Evolutionary conservation across 1,140 invertebrate genomes (phyloP), one percentile per base, ranked within the genome.

Genomic region (Agrilus planipennis): DNA sequence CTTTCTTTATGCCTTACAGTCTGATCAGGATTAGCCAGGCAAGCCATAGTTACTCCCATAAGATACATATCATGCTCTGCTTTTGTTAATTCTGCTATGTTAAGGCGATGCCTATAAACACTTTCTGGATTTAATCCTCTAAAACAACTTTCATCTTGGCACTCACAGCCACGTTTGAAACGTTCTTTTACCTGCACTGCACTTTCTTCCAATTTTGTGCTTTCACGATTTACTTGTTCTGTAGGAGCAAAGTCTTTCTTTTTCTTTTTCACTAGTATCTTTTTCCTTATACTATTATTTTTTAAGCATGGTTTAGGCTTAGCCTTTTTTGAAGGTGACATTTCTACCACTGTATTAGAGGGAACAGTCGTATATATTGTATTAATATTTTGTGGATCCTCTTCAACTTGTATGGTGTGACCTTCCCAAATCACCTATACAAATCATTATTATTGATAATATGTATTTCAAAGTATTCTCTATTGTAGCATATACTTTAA

Each of bases 41-140:
- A 81, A 0, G 81, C 80, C 80, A 81, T 84, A 5, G 79, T 84
- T 12, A 86, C 75, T 27, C 81, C 81, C 81, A 82, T 82, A 39
- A 82, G 59, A 54, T 83, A 84, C 75, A 79, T 77, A 52, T 79
- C 76, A 56, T 75, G 73, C 57, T 83, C 79, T 45, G 75, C 77
- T 53, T 81, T 81, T 2, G 79, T 84, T 14, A 85, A 57, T 57
- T 85, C 81, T 2, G 81, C 81, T 42, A 84, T 84, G 49, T 84
- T 84, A 7, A 84, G 52, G 42, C 81, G 64, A 51, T 84, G 81
- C 23, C 75, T 73, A 55, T 82, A 84, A 2, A 84, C 81, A 45
- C 70, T 72, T 46, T 82, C 80, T 3, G 80, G 70, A 58, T 77
- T 81, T 18, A 85, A 61, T 6, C 75, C 75, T 42, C 72, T 64